Evolutionary conservation across 2,113 vertebrate species (phyloP).

Genomic region (Bubo blakistoni): DNA sequence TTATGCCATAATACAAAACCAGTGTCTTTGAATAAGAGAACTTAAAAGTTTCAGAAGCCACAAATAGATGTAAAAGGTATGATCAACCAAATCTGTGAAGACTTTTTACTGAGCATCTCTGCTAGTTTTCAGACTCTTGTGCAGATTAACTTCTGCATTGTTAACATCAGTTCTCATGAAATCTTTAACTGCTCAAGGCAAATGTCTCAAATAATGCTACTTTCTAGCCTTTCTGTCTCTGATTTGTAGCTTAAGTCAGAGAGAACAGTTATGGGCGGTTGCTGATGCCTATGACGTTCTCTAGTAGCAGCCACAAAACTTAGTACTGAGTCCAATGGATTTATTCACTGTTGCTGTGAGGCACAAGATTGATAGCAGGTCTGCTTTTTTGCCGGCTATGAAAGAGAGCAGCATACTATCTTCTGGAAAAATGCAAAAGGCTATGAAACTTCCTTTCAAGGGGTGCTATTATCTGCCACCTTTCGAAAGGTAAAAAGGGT

Average conservation of each 20-base stretch:
- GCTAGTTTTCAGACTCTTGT: not conserved
- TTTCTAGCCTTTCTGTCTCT: not conserved
- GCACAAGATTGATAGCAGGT: not conserved
- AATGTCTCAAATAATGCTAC: not conserved
- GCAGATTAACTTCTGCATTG: not conserved
- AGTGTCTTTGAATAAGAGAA: not conserved
- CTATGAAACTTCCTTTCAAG: not conserved
- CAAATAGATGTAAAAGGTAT: not conserved
- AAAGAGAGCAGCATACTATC: not conserved
- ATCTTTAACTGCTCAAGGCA: not conserved
- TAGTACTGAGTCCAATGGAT: not conserved
- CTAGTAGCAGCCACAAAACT: not conserved
- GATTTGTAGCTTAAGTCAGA: not conserved
- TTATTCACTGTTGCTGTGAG: not conserved
- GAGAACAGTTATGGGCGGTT: not conserved
- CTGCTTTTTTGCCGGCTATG: not conserved
- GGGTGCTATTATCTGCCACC: not conserved
- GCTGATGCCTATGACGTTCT: not conserved
- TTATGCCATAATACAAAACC: fast-evolving
- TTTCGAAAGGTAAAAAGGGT: not conserved
- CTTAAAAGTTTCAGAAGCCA: not conserved
- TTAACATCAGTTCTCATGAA: not conserved
- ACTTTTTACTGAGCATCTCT: not conserved
- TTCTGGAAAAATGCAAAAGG: not conserved
- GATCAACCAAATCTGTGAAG: not conserved